Conservation (phyloP, 2,888 invertebrate species). For the Sclerodermus sp. region DNA sequence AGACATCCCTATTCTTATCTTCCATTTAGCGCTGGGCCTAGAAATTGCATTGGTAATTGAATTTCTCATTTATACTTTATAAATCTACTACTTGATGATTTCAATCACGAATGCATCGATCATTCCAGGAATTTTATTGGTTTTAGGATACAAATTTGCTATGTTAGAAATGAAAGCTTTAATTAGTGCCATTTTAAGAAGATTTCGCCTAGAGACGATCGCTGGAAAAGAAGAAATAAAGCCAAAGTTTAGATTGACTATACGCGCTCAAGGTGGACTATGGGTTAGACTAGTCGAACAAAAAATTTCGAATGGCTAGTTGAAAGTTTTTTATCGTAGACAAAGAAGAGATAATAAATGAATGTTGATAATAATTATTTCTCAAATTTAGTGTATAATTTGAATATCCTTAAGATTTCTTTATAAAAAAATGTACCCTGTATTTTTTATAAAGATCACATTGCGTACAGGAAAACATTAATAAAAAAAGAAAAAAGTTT, state of each 20-base stretch:
- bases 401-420: neutral
- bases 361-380: no score
- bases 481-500: no score
- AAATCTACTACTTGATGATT: neutral
- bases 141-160: slow-evolving; percentile 68
- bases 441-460: no score
- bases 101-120: neutral
- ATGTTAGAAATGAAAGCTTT: slow-evolving; percentile 67
- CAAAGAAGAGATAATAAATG: neutral
- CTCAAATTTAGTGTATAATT: neutral
- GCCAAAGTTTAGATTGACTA: slow-evolving; percentile 61
- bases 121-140: neutral
- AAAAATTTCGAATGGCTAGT: neutral
- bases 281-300: slow-evolving; percentile 55
- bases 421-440: neutral
- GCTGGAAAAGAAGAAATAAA: slow-evolving; percentile 59
- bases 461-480: no score
- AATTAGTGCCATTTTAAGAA: slow-evolving; percentile 61
- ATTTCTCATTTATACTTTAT: neutral
- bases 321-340: neutral
- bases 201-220: slow-evolving; percentile 60
- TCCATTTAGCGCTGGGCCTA: slow-evolving; percentile 65
- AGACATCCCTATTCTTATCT: slow-evolving; percentile 64
- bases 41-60: slow-evolving; percentile 61
- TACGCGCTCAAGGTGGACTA: slow-evolving; percentile 64